phyloP scores from a whole-genome alignment of 2,797 vertebrate genomes.

The Poliocrania exsul region DNA sequence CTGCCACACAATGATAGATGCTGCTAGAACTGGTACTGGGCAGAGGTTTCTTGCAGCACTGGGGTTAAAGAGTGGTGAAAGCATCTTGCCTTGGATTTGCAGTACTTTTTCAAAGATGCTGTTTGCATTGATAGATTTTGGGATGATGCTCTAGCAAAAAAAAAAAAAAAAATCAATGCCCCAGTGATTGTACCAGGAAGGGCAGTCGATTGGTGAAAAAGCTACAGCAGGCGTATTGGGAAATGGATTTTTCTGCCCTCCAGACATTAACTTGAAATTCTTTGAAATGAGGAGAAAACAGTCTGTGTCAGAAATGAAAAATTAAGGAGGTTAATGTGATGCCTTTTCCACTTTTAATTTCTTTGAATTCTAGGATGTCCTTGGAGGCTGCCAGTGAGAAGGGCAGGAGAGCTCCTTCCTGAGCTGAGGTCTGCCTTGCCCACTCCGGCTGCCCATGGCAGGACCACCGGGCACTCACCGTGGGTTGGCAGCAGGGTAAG shows the following conservation, averaged over 20 bases:
- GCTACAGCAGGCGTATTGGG: slow-evolving; percentile 87
- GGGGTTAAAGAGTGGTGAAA: slow-evolving; percentile 37
- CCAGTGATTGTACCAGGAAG: slow-evolving; percentile 87
- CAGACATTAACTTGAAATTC: slow-evolving; percentile 82
- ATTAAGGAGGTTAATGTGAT: slow-evolving; percentile 78
- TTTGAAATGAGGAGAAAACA: slow-evolving; percentile 77
- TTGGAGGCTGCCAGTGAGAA: slow-evolving; percentile 41
- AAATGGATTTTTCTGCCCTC: slow-evolving; percentile 92
- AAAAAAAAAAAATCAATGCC: slow-evolving; percentile 84
- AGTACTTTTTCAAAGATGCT: slow-evolving; percentile 67
- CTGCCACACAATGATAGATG: rapidly evolving
- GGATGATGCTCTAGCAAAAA: slow-evolving; percentile 83
- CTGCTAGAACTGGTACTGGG: background rate
- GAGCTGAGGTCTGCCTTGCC: background rate
- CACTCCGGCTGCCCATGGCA: rapidly evolving
- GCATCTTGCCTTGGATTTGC: background rate
- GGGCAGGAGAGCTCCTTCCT: background rate
- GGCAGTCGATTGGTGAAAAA: slow-evolving; percentile 86
- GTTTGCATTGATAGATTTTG: slow-evolving; percentile 90
- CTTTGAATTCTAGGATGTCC: slow-evolving; percentile 60
- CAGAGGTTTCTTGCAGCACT: background rate
- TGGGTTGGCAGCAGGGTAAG: background rate
- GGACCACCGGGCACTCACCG: rapidly evolving
- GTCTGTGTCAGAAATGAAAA: slow-evolving; percentile 79
- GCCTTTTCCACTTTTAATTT: slow-evolving; percentile 73